Conservation (phyloP, 2,113 vertebrate species). For the Hassar affinis region DNA sequence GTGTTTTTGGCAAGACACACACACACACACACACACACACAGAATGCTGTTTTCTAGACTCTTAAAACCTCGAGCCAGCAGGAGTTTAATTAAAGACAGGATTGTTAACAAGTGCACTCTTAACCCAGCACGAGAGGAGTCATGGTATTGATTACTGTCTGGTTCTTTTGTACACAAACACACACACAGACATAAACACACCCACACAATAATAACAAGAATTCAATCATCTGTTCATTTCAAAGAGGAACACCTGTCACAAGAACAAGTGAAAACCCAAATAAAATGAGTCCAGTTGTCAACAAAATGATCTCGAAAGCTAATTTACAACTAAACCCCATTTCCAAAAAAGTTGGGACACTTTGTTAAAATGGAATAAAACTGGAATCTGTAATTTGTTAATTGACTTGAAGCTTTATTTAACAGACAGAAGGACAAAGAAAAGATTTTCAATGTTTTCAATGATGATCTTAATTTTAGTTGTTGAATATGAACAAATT, state of each 20-base stretch:
- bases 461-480: too few species aligned
- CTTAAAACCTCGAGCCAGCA: constrained; percentile 11
- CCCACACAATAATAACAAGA: not conserved
- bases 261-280: not conserved
- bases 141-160: constrained; percentile 48
- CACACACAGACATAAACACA: constrained; percentile 15
- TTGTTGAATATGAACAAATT: too few species aligned
- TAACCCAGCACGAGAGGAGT: constrained; percentile 37
- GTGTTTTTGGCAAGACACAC: not conserved
- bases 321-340: too few species aligned
- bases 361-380: too few species aligned
- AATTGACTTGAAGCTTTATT: too few species aligned
- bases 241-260: not conserved
- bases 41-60: constrained; percentile 9
- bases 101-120: constrained; percentile 35
- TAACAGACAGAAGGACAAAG: too few species aligned
- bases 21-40: not conserved
- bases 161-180: not conserved
- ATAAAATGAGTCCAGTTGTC: not conserved
- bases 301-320: not conserved
- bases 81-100: constrained; percentile 49
- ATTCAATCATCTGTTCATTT: not conserved
- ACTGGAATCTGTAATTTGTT: too few species aligned
- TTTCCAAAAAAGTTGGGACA: too few species aligned
- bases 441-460: too few species aligned